Base-by-base conservation (phyloP, 2,888 invertebrate genomes). In the Hydropsyche betteni region DNA sequence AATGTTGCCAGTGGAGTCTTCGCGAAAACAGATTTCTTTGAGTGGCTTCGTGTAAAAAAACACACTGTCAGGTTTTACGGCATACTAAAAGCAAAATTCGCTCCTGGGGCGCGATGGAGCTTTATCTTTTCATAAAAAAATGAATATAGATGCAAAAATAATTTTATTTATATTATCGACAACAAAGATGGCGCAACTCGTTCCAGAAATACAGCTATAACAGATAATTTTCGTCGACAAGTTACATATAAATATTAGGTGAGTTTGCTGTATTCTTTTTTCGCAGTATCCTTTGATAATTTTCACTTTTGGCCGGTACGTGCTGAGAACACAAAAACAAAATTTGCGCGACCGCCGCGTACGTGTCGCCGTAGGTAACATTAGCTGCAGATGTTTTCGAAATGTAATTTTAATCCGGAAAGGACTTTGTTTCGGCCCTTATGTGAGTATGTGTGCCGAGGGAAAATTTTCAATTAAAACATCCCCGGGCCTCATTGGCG, bases 1-100 rank as follows among this genome's bases (percentile, higher is more conserved):
- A 68, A 69, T 74, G 68, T 55, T 69, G 38, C 44, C n/a, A 10
- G 64, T 4, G n/a, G 64, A 36, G 34, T n/a, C 16, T n/a, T n/a
- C 36, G 36, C 36, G 64, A 64, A 64, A 64, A 64, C 64, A 64
- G 64, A 64, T 64, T 64, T 64, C 36, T 64, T 64, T 34, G 12
- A 34, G 64, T 36, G 34, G 64, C n/a, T 64, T 36, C 64, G 64
- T 12, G 64, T 36, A 64, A 24, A 64, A 61, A 64, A 64, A 64
- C 34, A 64, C 12, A 64, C 12, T 36, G 33, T 64, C 12, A 12
- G 36, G n/a, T 64, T 64, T 64, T 64, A 36, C 64, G 36, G 10
- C 24, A 36, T n/a, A 12, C 61, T 61, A 36, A 64, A 64, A 64
- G 34, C 34, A 10, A 55, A 44, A 1, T n/a, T 55, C 16, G n/a